phyloP scores from a whole-genome alignment of 1,140 invertebrate species.

The Olivierus martensii region DNA sequence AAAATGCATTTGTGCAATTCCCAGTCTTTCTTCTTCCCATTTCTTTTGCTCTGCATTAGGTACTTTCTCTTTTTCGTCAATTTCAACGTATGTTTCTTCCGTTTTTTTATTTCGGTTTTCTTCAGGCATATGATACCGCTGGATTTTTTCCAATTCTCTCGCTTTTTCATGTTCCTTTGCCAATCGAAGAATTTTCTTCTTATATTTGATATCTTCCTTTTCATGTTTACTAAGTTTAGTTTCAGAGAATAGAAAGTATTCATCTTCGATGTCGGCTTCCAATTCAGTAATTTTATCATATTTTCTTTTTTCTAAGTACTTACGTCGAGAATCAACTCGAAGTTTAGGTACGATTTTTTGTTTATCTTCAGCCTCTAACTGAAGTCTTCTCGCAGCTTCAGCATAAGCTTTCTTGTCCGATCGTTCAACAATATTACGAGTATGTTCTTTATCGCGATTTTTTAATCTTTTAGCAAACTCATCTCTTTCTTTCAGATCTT shows the following conservation, averaged over 20 bases:
- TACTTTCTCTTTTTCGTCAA: constrained; percentile 68
- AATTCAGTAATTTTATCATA: constrained; percentile 92
- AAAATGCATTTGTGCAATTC: constrained; percentile 79
- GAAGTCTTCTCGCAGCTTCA: constrained; percentile 82
- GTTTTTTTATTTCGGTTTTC: constrained; percentile 33
- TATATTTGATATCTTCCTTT: constrained; percentile 67
- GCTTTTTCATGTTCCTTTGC: constrained; percentile 94
- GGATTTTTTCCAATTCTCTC: constrained; percentile 73
- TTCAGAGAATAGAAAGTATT: constrained; percentile 88
- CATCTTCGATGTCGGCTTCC: constrained; percentile 88
- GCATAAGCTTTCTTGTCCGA: constrained; percentile 62
- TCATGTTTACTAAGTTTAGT: constrained; percentile 73
- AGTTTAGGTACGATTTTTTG: constrained; percentile 76
- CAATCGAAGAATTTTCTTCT: constrained; percentile 75
- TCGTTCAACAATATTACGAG: constrained; percentile 58
- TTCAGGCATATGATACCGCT: constrained; percentile 85
- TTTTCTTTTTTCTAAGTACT: constrained; percentile 91
- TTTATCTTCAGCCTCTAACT: constrained; percentile 60
- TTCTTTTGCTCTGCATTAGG: constrained; percentile 88
- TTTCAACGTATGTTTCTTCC: constrained; percentile 63
- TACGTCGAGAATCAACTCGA: constrained; percentile 74
- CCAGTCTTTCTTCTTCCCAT: constrained; percentile 97
- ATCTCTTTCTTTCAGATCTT: constrained; percentile 84
- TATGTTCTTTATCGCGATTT: constrained; percentile 78
- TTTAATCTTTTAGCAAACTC: constrained; percentile 81